Conservation (phyloP, 92 coral and sea anemone genomes). For the Phymanthus crucifer region DNA sequence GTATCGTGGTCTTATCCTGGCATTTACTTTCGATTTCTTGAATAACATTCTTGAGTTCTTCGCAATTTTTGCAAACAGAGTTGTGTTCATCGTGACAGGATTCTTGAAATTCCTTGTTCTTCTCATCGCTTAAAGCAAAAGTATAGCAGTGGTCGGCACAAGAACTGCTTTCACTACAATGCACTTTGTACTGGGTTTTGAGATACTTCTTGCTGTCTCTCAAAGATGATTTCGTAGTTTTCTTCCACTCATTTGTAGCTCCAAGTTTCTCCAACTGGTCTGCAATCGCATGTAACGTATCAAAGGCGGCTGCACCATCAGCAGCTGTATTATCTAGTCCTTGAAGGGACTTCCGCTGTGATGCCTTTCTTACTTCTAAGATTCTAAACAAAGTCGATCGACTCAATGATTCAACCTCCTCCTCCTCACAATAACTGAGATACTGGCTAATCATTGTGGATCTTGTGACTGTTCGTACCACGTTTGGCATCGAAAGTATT, state of each 20-base stretch:
- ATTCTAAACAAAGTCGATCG: slow-evolving; percentile 39
- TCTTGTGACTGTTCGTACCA: slow-evolving; percentile 33
- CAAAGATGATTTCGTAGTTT: slow-evolving; percentile 15
- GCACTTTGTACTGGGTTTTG: slow-evolving; percentile 48
- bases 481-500: slow-evolving; percentile 54
- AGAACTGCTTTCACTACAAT: slow-evolving; percentile 38
- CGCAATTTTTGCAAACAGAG: slow-evolving; percentile 31
- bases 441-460: slow-evolving; percentile 60
- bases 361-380: slow-evolving; percentile 62
- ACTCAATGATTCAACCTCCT: slow-evolving; percentile 48
- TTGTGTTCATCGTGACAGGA: slow-evolving; percentile 43
- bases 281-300: slow-evolving; percentile 44
- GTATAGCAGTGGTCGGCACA: slow-evolving; percentile 33
- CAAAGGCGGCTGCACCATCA: slow-evolving; percentile 70
- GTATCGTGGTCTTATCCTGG: background rate
- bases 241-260: slow-evolving; percentile 29
- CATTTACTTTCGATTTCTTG: slow-evolving; percentile 7
- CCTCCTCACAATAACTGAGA: slow-evolving; percentile 50
- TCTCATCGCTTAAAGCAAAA: slow-evolving; percentile 34
- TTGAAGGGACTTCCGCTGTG: slow-evolving; percentile 54
- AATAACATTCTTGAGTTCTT: slow-evolving; percentile 26
- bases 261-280: slow-evolving; percentile 36
- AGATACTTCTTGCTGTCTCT: slow-evolving; percentile 37
- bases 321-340: slow-evolving; percentile 76
- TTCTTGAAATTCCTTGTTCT: slow-evolving; percentile 19